Evolutionary conservation across 2,797 vertebrate genomes (phyloP).

Genomic region (Gila robusta): DNA sequence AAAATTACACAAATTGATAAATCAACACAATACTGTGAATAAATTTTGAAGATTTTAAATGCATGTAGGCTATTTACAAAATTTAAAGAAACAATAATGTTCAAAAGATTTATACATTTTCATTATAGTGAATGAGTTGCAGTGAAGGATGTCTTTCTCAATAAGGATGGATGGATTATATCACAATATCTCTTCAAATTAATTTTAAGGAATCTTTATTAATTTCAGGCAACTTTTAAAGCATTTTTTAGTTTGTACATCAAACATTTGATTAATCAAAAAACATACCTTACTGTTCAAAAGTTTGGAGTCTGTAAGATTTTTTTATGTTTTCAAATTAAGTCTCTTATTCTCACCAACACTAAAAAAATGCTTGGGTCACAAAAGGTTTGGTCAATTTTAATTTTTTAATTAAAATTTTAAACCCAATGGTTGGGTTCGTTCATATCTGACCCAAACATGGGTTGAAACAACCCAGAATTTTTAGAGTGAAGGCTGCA

Average conservation of each 20-base stretch:
- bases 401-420: neutral
- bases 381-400: neutral
- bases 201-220: constrained; percentile 15
- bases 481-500: neutral
- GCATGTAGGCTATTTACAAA: neutral
- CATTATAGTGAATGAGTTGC: neutral
- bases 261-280: neutral
- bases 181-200: neutral
- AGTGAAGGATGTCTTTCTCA: neutral
- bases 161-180: too few species aligned
- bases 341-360: neutral
- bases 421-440: neutral
- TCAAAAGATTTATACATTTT: neutral
- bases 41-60: neutral
- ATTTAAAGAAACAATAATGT: neutral
- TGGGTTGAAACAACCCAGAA: neutral
- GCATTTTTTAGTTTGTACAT: neutral
- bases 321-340: neutral
- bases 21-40: neutral
- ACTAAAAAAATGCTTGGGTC: too few species aligned
- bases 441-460: neutral
- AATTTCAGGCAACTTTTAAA: neutral
- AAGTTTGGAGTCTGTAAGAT: neutral
- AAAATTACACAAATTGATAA: constrained; percentile 3
- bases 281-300: neutral